Base-by-base conservation (phyloP, 2,888 invertebrate species). In the Siphonodentalium dalli region DNA sequence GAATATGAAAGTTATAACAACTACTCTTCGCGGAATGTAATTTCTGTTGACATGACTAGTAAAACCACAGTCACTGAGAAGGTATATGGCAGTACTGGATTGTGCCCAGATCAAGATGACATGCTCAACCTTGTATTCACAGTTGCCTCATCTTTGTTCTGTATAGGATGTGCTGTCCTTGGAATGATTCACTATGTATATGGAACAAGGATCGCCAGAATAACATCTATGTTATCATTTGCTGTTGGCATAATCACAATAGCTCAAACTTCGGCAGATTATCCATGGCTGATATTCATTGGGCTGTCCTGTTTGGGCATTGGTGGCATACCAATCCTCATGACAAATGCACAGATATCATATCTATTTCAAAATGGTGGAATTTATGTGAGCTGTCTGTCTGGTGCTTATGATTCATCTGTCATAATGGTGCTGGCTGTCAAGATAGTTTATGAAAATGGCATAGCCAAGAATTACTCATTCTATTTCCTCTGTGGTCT, bases 121-220 rank as follows among this genome's bases (percentile, higher is more conserved):
- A 61, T 48, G 27, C 61, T 71, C 43, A 52, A 61, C 0, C 54
- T 73, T 34, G 70, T 66, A 20, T 73, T 73, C 43, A 71, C 71
- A 5, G 58, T 73, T 11, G 69, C 55, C 0, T 65, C 69, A 13
- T 61, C 63, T 2, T 41, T 73, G 43, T 71, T 71, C 38, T 68
- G 69, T 60, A 62, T 62, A 15, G 67, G 69, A 8, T 68, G 69
- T 62, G 69, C 69, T 6, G 52, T 64, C n/a, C 46, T 73, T 44
- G 73, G 73, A 8, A 69, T 67, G 39, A 51, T 73, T 51, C 68
- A 65, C 53, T 70, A 60, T 48, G 68, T 63, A 42, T 71, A 63
- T 58, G 73, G 73, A n/a, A 71, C 68, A 4, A 52, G 73, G 28
- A 54, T 67, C 9, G 66, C 73, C 20, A 53, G 73, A 37, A 26